phyloP scores from a whole-genome alignment of 1,140 invertebrate genomes.

The Drosophila tristis region DNA sequence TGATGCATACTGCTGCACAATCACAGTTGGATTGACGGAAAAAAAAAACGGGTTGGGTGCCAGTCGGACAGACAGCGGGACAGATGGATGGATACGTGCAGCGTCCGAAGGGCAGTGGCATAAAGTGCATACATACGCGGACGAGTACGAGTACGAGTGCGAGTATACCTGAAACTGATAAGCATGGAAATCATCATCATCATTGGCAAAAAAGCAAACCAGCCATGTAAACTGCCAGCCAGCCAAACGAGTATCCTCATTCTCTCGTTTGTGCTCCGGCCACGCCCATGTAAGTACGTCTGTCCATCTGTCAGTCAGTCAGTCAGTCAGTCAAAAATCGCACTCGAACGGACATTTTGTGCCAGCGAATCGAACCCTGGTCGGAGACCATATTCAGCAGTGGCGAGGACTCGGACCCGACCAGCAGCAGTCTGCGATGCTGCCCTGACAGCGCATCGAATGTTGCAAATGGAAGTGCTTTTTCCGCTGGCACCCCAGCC shows the following conservation, averaged over 20 bases:
- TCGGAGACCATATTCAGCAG: constrained; percentile 26
- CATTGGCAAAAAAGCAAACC: constrained; percentile 31
- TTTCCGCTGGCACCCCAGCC: constrained; percentile 43
- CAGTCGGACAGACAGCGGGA: constrained; percentile 16
- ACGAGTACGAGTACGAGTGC: background rate
- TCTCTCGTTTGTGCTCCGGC: background rate
- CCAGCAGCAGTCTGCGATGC: constrained; percentile 30
- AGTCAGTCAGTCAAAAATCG: constrained; percentile 65
- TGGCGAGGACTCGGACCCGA: background rate
- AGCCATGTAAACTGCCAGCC: constrained; percentile 22
- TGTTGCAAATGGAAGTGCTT: constrained; percentile 59
- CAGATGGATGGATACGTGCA: constrained; percentile 11
- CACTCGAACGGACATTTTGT: constrained; percentile 72
- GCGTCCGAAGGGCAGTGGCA: background rate
- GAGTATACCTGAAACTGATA: constrained; percentile 32
- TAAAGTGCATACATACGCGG: constrained; percentile 6
- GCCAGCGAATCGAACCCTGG: constrained; percentile 52
- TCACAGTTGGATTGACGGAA: constrained; percentile 39
- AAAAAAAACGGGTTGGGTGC: background rate
- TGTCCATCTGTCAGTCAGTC: background rate
- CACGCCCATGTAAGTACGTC: constrained; percentile 23
- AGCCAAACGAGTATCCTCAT: constrained; percentile 1
- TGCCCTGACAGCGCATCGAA: constrained; percentile 28
- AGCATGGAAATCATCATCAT: constrained; percentile 47
- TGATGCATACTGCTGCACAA: constrained; percentile 50